Evolutionary conservation across 1,140 invertebrate species (phyloP).

Genomic region (Limonius californicus): DNA sequence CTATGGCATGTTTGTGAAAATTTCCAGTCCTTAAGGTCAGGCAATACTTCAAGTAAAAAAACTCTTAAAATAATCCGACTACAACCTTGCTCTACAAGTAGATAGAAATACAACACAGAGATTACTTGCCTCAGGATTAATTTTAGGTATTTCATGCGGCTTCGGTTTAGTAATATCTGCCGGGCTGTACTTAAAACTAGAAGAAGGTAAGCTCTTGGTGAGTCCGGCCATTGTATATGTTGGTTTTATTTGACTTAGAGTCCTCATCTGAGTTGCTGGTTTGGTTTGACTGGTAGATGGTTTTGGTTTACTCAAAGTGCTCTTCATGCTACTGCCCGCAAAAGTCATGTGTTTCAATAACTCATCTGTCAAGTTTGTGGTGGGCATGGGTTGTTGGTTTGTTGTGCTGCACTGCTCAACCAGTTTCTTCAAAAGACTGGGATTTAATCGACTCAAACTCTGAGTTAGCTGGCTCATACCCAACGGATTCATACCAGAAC

Average conservation of each 20-base stretch:
- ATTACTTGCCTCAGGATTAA: too few species aligned
- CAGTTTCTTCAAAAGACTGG: constrained; percentile 22
- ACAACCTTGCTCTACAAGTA: too few species aligned
- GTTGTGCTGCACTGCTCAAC: not conserved
- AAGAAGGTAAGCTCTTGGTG: not conserved
- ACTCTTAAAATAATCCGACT: too few species aligned
- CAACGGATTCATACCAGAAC: constrained; percentile 18
- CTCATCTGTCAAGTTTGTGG: not conserved
- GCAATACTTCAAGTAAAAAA: too few species aligned
- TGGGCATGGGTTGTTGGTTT: not conserved
- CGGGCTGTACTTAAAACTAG: constrained; percentile 13
- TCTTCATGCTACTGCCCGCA: not conserved
- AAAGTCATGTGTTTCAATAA: not conserved
- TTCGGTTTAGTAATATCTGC: constrained; percentile 5
- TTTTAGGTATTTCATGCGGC: not conserved
- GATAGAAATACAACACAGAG: too few species aligned
- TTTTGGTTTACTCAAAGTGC: not conserved
- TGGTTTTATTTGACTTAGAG: not conserved
- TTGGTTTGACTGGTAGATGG: not conserved
- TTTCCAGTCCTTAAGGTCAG: too few species aligned
- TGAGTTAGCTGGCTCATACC: constrained; percentile 20
- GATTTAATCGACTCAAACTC: constrained; percentile 20
- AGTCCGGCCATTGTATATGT: not conserved
- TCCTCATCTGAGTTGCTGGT: too few species aligned
- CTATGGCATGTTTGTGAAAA: too few species aligned